phyloP scores from a whole-genome alignment of 2,888 invertebrate species.

The Cataglyphis livida region DNA sequence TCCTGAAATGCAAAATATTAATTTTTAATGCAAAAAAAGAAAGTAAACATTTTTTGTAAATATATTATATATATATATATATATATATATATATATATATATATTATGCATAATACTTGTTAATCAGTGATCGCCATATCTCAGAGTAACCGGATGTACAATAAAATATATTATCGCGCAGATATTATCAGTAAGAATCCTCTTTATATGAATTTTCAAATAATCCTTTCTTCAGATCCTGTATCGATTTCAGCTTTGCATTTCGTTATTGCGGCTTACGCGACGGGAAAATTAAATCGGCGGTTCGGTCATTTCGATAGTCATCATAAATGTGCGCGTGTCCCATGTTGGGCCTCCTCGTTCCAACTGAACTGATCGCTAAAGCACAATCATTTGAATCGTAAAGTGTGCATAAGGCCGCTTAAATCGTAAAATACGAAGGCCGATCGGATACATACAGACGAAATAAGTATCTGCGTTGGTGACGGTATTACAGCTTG shows the following conservation, averaged over 20 bases:
- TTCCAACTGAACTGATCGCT: conserved; percentile 32
- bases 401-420: conserved; percentile 47
- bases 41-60: neutral
- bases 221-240: conserved; percentile 23
- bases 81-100: neutral
- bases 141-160: neutral
- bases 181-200: neutral
- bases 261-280: conserved; percentile 54
- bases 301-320: conserved; percentile 62
- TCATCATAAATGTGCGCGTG: conserved; percentile 49
- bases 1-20: conserved; percentile 73
- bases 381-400: conserved; percentile 53
- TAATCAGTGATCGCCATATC: neutral
- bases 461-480: conserved; percentile 40
- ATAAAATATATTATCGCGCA: neutral
- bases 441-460: conserved; percentile 13
- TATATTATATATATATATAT: neutral
- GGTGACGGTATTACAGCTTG: conserved; percentile 16
- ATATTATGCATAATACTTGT: neutral
- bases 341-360: neutral
- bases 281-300: conserved; percentile 55
- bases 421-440: conserved; percentile 51
- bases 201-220: neutral
- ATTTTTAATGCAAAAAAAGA: neutral
- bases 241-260: conserved; percentile 46